phyloP scores from a whole-genome alignment of 2,797 vertebrate species.

The Sebastes nivosus region DNA sequence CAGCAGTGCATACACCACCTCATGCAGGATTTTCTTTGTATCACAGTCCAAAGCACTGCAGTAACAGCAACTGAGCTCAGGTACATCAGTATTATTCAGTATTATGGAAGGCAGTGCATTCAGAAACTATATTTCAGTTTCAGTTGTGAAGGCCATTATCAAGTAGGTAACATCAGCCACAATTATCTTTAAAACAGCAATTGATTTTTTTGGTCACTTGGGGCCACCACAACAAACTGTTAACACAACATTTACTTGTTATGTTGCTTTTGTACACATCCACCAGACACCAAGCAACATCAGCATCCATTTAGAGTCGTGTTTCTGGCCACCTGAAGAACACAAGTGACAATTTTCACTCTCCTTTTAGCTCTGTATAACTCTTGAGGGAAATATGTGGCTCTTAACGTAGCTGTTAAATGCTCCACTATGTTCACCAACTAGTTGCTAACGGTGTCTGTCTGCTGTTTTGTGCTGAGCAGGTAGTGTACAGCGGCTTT shows the following conservation, averaged over 20 bases:
- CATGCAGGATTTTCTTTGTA: conserved; percentile 7
- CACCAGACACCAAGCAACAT: background rate
- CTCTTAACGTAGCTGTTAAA: background rate
- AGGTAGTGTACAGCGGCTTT: background rate
- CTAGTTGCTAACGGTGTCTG: background rate
- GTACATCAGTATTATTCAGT: background rate
- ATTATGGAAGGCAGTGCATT: background rate
- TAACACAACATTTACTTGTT: background rate
- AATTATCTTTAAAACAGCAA: background rate
- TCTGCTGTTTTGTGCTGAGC: background rate
- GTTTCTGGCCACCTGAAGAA: background rate
- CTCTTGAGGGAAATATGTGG: background rate
- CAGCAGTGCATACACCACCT: background rate
- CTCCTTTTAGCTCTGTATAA: background rate
- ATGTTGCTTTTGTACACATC: background rate
- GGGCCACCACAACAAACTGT: background rate
- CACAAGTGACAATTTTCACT: background rate
- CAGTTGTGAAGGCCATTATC: background rate
- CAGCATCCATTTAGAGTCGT: background rate
- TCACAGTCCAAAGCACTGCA: conserved; percentile 1
- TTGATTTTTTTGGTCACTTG: background rate
- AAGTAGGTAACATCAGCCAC: background rate
- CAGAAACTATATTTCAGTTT: background rate
- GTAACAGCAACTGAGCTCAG: background rate
- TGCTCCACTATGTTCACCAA: background rate